Conservation (phyloP, 1,140 invertebrate species). For the Euglossa dilemma region DNA sequence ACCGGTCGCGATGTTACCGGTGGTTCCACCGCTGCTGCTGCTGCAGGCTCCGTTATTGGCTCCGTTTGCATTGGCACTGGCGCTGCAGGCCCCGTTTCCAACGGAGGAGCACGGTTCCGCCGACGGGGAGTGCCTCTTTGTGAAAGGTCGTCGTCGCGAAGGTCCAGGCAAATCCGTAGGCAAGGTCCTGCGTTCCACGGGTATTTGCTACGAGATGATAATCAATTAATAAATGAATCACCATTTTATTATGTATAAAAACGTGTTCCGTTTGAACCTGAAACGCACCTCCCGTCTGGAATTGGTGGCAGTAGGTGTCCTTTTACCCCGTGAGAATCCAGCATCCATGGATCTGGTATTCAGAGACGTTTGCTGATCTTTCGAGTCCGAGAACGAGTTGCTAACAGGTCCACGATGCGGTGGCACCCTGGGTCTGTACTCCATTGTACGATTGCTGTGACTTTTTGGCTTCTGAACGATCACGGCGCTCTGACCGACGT, state of each 20-base stretch:
- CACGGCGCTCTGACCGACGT: constrained; percentile 83
- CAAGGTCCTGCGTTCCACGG: constrained; percentile 87
- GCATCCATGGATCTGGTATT: constrained; percentile 92
- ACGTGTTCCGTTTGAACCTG: neutral
- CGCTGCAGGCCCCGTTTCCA: constrained; percentile 78
- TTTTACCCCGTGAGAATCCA: constrained; percentile 86
- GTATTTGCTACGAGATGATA: constrained; percentile 76
- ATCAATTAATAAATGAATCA: neutral
- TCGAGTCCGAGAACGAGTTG: constrained; percentile 76
- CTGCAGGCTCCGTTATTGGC: constrained; percentile 82
- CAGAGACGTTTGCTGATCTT: constrained; percentile 83
- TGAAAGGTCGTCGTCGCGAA: constrained; percentile 80
- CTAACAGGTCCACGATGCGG: constrained; percentile 86
- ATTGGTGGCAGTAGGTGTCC: constrained; percentile 85
- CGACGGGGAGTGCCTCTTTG: constrained; percentile 82
- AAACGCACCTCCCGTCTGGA: constrained; percentile 84
- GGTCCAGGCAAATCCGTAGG: constrained; percentile 86
- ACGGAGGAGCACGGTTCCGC: constrained; percentile 79
- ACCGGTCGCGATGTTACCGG: constrained; percentile 70
- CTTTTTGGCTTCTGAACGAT: constrained; percentile 73
- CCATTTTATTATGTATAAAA: too few relatives aligned
- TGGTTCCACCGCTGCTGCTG: constrained; percentile 76
- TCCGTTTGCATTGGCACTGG: constrained; percentile 48
- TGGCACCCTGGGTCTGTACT: constrained; percentile 86
- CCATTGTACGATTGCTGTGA: constrained; percentile 77